These are phyloP conservation scores for Cyclura pinguis DNA, from an alignment of 2,797 vertebrate genomes.

Conservation along the genomic window DNA sequence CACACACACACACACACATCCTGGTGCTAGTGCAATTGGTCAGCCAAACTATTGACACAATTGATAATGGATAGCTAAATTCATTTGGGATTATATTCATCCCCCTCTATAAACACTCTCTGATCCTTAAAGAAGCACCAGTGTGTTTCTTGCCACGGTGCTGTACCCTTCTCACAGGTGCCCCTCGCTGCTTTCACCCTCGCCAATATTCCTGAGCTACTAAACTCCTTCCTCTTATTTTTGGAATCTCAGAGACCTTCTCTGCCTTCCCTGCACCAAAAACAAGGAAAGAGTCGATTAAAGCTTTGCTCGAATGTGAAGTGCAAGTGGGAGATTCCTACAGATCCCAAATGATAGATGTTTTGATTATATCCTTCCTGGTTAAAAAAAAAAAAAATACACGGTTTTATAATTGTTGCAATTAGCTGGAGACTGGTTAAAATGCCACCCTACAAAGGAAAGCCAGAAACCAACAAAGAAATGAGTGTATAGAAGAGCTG, in stretches of 20 bases:
- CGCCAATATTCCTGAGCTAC: slow-evolving; percentile 45
- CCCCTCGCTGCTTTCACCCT: slow-evolving; percentile 65
- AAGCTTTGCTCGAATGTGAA: slow-evolving; percentile 75
- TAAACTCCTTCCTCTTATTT: slow-evolving; percentile 35
- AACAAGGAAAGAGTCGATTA: slow-evolving; percentile 81
- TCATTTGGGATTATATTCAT: slow-evolving; percentile 76
- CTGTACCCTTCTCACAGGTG: slow-evolving; percentile 66
- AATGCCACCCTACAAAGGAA: slow-evolving; percentile 71
- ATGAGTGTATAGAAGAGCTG: slow-evolving; percentile 42
- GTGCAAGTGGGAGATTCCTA: slow-evolving; percentile 77
- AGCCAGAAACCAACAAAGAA: slow-evolving; percentile 50
- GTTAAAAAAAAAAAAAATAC: slow-evolving; percentile 53
- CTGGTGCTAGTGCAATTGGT: slow-evolving; percentile 76
- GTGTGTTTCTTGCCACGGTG: slow-evolving; percentile 77
- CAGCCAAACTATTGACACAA: slow-evolving; percentile 78
- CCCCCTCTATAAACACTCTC: slow-evolving; percentile 67
- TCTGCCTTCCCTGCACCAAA: slow-evolving; percentile 67
- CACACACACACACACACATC: slow-evolving; percentile 14
- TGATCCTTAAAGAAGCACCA: slow-evolving; percentile 80
- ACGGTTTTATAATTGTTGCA: slow-evolving; percentile 77
- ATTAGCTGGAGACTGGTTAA: slow-evolving; percentile 74
- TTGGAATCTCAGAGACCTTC: slow-evolving; percentile 48
- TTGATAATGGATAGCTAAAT: slow-evolving; percentile 81
- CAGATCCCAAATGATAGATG: slow-evolving; percentile 77
- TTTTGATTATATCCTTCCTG: slow-evolving; percentile 79